Percentiles rank a stretch among this genome's conserved stretches.
Conservation (phyloP, 2,888 invertebrate genomes). For the Thymelicus lineola region DNA sequence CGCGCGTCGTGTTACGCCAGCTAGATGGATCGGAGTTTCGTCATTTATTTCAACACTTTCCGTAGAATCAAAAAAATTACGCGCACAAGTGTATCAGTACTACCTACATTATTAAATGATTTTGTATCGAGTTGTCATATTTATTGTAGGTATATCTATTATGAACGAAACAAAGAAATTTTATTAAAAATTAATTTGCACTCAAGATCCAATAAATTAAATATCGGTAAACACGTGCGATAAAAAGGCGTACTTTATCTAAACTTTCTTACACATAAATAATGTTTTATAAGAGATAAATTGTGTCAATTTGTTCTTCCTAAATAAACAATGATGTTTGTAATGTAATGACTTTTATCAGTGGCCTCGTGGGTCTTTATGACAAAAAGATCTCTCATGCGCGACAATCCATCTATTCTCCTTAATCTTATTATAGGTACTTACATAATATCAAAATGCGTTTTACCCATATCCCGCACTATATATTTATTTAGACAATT, state of each 20-base stretch:
- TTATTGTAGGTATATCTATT: too few relatives aligned
- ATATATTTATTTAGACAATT: too few relatives aligned
- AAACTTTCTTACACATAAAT: slow-evolving; percentile 26
- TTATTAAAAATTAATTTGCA: not conserved
- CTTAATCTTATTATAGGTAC: slow-evolving; percentile 2
- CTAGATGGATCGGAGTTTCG: too few relatives aligned
- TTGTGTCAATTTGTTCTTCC: slow-evolving; percentile 26
- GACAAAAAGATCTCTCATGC: slow-evolving; percentile 6
- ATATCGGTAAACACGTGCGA: slow-evolving; percentile 17
- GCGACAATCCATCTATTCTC: not conserved
- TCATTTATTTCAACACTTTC: too few relatives aligned
- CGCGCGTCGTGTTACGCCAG: too few relatives aligned
- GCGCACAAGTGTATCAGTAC: too few relatives aligned
- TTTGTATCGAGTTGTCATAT: not conserved
- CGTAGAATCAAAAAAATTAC: too few relatives aligned
- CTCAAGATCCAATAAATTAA: slow-evolving; percentile 1
- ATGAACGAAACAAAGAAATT: not conserved
- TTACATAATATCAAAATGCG: not conserved
- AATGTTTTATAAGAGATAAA: slow-evolving; percentile 29
- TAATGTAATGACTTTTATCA: slow-evolving; percentile 22
- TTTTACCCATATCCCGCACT: too few relatives aligned
- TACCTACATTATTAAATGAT: too few relatives aligned
- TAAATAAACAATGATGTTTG: slow-evolving; percentile 27
- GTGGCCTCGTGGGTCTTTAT: slow-evolving; percentile 8
- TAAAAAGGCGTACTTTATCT: slow-evolving; percentile 21